Conservation (phyloP, 2,113 vertebrate genomes). For the Macaca fascicularis region DNA sequence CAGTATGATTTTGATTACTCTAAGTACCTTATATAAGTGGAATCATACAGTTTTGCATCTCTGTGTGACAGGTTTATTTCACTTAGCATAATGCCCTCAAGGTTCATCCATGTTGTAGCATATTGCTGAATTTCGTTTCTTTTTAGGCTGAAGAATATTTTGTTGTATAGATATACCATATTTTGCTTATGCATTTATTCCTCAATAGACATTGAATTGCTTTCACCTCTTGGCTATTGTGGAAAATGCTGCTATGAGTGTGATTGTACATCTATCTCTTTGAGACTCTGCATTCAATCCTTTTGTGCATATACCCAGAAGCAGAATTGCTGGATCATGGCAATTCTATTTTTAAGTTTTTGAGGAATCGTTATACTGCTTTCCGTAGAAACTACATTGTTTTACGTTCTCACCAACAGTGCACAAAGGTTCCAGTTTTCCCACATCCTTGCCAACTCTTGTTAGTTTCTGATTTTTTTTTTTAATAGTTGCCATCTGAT, state of each 20-base stretch:
- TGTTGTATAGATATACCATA: background rate
- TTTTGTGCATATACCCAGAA: background rate
- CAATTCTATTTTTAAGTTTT: background rate
- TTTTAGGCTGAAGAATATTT: background rate
- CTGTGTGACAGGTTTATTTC: background rate
- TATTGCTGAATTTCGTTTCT: background rate
- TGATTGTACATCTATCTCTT: background rate
- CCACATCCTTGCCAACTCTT: background rate
- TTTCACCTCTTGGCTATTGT: background rate
- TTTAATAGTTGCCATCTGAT: background rate
- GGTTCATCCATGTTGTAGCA: background rate
- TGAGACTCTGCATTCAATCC: background rate
- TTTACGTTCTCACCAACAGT: background rate
- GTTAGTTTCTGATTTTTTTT: background rate
- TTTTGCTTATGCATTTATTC: background rate
- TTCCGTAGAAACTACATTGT: background rate
- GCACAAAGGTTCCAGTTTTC: background rate
- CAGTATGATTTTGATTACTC: background rate
- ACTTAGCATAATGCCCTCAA: background rate
- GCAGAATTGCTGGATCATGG: background rate
- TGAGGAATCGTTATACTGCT: background rate
- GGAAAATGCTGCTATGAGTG: background rate
- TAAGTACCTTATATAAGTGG: background rate
- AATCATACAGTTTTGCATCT: background rate
- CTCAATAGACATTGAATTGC: background rate